Conservation (phyloP, 2,888 invertebrate species). For the Cacoxenus indagator region DNA sequence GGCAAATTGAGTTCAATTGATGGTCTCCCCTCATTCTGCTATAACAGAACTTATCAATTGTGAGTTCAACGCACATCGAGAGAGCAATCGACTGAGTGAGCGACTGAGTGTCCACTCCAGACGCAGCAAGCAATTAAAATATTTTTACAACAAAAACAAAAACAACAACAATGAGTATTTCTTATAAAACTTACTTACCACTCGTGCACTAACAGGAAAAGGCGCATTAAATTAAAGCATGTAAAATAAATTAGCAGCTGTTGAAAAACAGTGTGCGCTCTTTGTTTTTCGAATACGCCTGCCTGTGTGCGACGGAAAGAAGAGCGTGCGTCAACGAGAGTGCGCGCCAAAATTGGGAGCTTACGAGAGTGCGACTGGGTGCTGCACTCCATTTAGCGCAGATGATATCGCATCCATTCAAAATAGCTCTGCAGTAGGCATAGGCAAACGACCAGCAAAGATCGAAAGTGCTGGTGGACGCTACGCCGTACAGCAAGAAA, state of each 20-base stretch:
- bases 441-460: not conserved
- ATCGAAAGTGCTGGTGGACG: not conserved
- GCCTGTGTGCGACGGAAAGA: not conserved
- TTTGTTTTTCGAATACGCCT: not conserved
- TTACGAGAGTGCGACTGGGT: too few relatives aligned
- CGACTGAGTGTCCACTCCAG: not conserved
- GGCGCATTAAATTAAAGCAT: constrained; percentile 17
- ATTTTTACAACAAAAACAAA: too few relatives aligned
- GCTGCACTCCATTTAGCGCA: too few relatives aligned
- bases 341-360: constrained; percentile 4
- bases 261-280: not conserved
- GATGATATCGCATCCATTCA: too few relatives aligned
- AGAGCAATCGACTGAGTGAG: not conserved
- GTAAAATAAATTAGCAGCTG: constrained; percentile 16
- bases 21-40: not conserved
- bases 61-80: constrained; percentile 15
- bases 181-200: too few relatives aligned
- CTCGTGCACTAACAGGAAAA: not conserved
- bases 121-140: not conserved
- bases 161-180: too few relatives aligned
- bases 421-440: too few relatives aligned
- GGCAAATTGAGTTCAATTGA: constrained; percentile 16
- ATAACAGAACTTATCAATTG: not conserved
- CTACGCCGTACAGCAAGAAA: too few relatives aligned
- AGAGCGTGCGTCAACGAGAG: not conserved